Evolutionary conservation across 2,797 vertebrate genomes (phyloP), one percentile per base, ranked within the genome.

Genomic region (Sebastes itinus): DNA sequence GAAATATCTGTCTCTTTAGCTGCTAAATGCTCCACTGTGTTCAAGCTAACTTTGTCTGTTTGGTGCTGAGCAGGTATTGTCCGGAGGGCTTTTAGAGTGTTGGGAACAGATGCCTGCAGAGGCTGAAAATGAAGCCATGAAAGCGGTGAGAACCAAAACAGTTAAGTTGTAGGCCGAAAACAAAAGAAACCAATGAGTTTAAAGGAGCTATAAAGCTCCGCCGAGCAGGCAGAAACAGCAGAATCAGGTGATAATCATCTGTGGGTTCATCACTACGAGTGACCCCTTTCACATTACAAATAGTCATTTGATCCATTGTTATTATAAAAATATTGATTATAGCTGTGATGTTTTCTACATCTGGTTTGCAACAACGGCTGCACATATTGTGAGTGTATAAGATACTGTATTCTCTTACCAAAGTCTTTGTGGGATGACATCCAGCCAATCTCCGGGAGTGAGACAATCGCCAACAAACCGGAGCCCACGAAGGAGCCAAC

Each of bases 401-500:
- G 9, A 16, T n/a, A 18, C 9, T 52, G 18, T 32, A 32, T 75
- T 62, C 22, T 88, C 97, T 97, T 92, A 99, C 99, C 99, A 58
- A 98, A 97, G 92, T 99, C 99, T 1, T 70, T 95, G 92, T 97
- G 97, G 30, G 95, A 98, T 55, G 97, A 98, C 98, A 99, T 99
- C 99, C 99, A 99, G 49, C 98, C 98, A n/a, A 99, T 97, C 66
- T 80, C 92, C 42, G 93, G 95, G 75, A 97, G 12, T 3, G 98
- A 98, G 69, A 99, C 99, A 52, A 99, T 86, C 0, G 97, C 97
- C 89, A 99, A 80, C 78, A 99, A 88, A 0, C 98, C 99, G 0
- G 96, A 99, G 81, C 99, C 99, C 82, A 99, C 98, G 2, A 99
- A 99, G 0, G 99, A 99, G 4, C 99, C 99, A 1, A 99, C 94